These are phyloP conservation scores for Xylocampa areola DNA, from an alignment of 2,888 invertebrate genomes.

Conservation along the genomic window DNA sequence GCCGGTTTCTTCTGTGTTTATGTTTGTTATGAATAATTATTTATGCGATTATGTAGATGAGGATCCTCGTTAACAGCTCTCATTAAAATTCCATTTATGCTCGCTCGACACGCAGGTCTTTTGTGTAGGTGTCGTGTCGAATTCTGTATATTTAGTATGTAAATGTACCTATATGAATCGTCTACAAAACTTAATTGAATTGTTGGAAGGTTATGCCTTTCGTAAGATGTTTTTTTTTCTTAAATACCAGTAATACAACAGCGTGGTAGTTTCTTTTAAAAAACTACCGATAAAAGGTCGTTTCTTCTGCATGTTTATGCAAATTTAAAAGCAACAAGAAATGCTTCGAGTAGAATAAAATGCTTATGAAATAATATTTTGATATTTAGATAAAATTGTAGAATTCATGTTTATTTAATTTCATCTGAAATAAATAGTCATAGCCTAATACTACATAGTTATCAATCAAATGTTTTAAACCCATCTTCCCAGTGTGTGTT, in stretches of 20 bases:
- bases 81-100: slow-evolving; percentile 87
- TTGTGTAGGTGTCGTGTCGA: slow-evolving; percentile 74
- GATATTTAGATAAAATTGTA: no score
- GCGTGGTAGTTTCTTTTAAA: no score
- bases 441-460: no score
- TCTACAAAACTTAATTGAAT: slow-evolving; percentile 24
- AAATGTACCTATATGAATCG: slow-evolving; percentile 11
- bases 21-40: slow-evolving; percentile 84
- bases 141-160: slow-evolving; percentile 59
- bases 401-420: no score
- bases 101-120: slow-evolving; percentile 74
- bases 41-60: slow-evolving; percentile 85
- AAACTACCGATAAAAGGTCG: no score
- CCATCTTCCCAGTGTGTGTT: slow-evolving; percentile 24
- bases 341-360: slow-evolving; percentile 37
- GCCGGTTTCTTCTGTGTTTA: slow-evolving; percentile 71
- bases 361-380: no score
- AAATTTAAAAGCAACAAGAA: slow-evolving; percentile 41
- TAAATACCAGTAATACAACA: no score
- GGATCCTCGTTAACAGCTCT: slow-evolving; percentile 80
- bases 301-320: slow-evolving; percentile 44
- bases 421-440: no score
- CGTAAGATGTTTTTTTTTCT: no score
- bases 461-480: neutral
- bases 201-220: slow-evolving; percentile 5